phyloP scores from a whole-genome alignment of 2,888 invertebrate species.

The Drosophila limbata region DNA sequence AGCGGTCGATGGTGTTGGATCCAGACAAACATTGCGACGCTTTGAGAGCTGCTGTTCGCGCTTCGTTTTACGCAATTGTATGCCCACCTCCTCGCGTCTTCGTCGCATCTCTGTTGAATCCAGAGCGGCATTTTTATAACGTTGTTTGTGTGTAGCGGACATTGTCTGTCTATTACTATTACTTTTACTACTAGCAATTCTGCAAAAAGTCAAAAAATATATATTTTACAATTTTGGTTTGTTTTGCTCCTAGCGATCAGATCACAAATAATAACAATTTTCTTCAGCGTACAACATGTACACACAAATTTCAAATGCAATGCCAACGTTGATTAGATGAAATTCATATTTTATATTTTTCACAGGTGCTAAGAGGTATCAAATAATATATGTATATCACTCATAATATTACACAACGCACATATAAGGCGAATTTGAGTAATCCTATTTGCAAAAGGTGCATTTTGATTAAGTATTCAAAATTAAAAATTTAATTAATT shows the following conservation, averaged over 20 bases:
- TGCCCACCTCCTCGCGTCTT: constrained; percentile 97
- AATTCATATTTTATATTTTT: neutral
- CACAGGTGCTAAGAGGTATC: constrained; percentile 3
- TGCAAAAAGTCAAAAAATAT: constrained; percentile 11
- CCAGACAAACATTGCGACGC: constrained; percentile 91
- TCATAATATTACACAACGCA: constrained; percentile 12
- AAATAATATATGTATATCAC: constrained; percentile 7
- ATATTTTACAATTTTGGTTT: neutral
- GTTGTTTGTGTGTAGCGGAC: constrained; percentile 94
- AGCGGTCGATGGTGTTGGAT: constrained; percentile 84
- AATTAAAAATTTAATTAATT: neutral
- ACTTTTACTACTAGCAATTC: constrained; percentile 15
- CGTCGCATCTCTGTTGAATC: constrained; percentile 96
- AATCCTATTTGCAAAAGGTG: constrained; percentile 2
- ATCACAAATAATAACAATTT: neutral
- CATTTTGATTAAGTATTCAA: neutral
- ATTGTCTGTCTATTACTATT: constrained; percentile 84
- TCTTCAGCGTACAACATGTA: neutral
- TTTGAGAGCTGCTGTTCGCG: constrained; percentile 97
- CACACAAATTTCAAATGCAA: neutral
- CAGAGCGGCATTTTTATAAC: constrained; percentile 97
- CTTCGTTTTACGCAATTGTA: constrained; percentile 97
- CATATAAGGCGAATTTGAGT: neutral
- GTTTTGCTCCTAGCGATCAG: neutral
- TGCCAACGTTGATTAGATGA: neutral